These are phyloP conservation scores for Lepidurus packardi DNA, from an alignment of 1,140 invertebrate genomes.

Conservation along the genomic window DNA sequence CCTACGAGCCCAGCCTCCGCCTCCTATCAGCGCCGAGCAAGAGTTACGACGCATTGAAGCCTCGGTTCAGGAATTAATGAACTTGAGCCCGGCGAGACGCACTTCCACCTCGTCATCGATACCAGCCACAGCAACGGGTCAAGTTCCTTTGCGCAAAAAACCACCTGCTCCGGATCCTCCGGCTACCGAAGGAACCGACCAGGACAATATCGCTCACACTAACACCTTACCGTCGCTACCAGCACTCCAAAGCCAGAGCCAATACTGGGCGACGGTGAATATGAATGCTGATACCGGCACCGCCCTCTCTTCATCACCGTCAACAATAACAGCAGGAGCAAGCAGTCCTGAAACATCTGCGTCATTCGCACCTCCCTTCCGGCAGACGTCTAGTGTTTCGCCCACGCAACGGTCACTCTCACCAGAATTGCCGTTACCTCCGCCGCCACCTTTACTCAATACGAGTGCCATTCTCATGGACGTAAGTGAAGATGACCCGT, in stretches of 20 bases:
- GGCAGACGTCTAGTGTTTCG: background rate
- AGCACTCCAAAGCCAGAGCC: conserved; percentile 19
- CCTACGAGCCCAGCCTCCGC: conserved; percentile 45
- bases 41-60: conserved; percentile 45
- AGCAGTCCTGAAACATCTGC: conserved; percentile 30
- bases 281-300: background rate
- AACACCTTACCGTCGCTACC: background rate
- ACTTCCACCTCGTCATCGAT: conserved; percentile 27
- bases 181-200: background rate
- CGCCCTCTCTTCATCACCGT: background rate
- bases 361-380: conserved; percentile 14
- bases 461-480: conserved; percentile 50
- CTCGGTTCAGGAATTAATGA: conserved; percentile 36
- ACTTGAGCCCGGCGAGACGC: conserved; percentile 34
- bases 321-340: conserved; percentile 6
- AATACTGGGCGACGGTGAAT: background rate
- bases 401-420: conserved; percentile 38
- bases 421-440: conserved; percentile 65
- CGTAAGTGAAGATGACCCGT: conserved; percentile 59
- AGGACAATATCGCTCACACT: background rate
- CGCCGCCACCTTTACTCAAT: conserved; percentile 51
- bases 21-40: conserved; percentile 45
- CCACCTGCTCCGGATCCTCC: conserved; percentile 35
- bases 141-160: conserved; percentile 28
- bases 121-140: conserved; percentile 24